Percentiles rank a stretch among this genome's conserved stretches.
Evolutionary conservation across 2,797 vertebrate species (phyloP).

Genomic region (Falco columbarius): DNA sequence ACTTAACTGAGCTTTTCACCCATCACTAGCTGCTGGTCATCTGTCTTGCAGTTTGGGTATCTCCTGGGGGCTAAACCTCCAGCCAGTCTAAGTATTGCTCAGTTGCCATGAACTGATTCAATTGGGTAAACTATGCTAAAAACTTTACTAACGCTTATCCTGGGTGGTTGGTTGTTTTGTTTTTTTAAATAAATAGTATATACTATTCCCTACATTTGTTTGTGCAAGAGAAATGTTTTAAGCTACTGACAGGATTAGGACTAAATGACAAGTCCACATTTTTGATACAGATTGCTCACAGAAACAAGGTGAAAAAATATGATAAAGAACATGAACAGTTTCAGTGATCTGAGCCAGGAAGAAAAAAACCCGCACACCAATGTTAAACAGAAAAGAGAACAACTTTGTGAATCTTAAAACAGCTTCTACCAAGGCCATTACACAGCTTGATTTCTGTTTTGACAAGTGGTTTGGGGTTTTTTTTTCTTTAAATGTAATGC

Average conservation of each 20-base stretch:
- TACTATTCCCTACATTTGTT: not conserved
- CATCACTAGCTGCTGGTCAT: not conserved
- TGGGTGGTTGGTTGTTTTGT: not conserved
- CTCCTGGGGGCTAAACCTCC: not conserved
- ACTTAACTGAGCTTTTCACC: not conserved
- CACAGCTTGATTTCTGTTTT: not conserved
- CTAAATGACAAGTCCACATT: not conserved
- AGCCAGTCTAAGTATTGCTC: not conserved
- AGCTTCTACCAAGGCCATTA: not conserved
- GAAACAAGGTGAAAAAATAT: not conserved
- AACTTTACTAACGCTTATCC: not conserved
- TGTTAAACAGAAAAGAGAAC: not conserved
- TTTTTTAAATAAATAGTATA: not conserved
- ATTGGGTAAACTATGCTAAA: not conserved
- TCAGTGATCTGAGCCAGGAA: not conserved
- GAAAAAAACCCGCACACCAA: not conserved
- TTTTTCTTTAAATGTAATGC: not conserved
- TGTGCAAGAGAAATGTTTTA: not conserved
- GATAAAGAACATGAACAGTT: conserved; percentile 25
- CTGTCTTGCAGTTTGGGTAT: rapidly evolving
- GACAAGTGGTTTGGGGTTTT: not conserved
- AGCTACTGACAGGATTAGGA: not conserved
- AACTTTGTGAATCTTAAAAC: not conserved
- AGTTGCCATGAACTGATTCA: not conserved
- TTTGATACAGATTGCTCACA: not conserved